These are phyloP conservation scores for Oncorhynchus masou DNA, from an alignment of 2,113 vertebrate species.

Conservation along the genomic window DNA sequence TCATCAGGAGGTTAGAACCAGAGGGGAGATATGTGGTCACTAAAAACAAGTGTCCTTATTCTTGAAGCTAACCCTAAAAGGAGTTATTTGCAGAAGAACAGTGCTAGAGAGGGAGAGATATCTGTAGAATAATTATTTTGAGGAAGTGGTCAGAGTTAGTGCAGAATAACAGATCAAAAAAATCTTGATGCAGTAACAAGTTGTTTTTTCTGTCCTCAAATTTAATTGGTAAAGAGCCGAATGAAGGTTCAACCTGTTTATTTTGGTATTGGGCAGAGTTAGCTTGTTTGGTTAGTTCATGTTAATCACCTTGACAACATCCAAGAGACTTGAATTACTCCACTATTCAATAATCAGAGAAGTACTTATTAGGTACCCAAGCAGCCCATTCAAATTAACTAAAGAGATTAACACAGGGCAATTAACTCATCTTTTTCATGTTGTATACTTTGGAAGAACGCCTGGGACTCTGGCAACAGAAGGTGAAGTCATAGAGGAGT, in stretches of 20 bases:
- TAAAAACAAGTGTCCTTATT: slow-evolving; percentile 6
- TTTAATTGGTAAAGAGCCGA: background rate
- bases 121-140: background rate
- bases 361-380: background rate
- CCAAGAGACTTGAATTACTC: background rate
- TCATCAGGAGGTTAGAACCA: slow-evolving; percentile 5
- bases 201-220: background rate
- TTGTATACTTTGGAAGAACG: background rate
- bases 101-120: background rate
- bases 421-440: background rate
- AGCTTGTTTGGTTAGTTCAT: too few species aligned
- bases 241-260: background rate
- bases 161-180: background rate
- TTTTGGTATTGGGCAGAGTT: background rate
- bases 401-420: background rate
- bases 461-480: background rate
- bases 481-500: background rate
- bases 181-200: background rate
- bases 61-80: background rate
- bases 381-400: background rate
- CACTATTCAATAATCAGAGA: background rate
- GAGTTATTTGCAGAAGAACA: background rate
- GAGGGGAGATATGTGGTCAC: background rate
- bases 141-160: too few species aligned
- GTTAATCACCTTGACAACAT: background rate